Conservation (phyloP, 2,888 invertebrate species). For the Diadromus collaris region DNA sequence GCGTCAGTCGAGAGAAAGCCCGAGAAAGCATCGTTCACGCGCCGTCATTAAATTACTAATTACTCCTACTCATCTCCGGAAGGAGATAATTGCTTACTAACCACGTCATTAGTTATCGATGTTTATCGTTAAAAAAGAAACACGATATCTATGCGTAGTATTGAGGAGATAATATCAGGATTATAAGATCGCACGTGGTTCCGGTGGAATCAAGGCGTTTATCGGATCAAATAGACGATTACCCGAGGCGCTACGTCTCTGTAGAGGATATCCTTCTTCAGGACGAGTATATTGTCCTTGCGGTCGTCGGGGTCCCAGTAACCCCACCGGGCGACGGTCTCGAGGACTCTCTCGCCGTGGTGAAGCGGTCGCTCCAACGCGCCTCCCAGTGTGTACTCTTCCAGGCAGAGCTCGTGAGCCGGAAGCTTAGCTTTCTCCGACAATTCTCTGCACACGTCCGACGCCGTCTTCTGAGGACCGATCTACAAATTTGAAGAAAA, state of each 20-base stretch:
- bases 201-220: neutral
- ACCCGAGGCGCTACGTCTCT: conserved; percentile 79
- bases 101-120: neutral
- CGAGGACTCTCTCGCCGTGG: conserved; percentile 86
- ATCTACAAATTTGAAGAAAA: conserved; percentile 81
- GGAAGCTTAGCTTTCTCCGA: conserved; percentile 84
- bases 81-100: conserved; percentile 12
- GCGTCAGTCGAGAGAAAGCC: neutral
- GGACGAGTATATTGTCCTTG: conserved; percentile 89
- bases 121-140: neutral
- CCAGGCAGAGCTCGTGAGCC: conserved; percentile 87
- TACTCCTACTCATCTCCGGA: neutral
- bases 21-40: neutral
- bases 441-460: conserved; percentile 88
- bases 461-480: conserved; percentile 89
- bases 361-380: conserved; percentile 89
- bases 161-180: neutral
- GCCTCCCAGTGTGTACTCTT: conserved; percentile 90
- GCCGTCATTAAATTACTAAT: neutral
- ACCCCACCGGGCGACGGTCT: conserved; percentile 90
- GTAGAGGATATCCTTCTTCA: conserved; percentile 81
- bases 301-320: conserved; percentile 94
- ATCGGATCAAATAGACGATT: conserved; percentile 58
- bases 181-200: neutral
- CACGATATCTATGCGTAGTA: neutral